Percentiles rank a stretch among this genome's conserved stretches.
Evolutionary conservation across 2,888 invertebrate species (phyloP).

Genomic region (Molorchus minor): DNA sequence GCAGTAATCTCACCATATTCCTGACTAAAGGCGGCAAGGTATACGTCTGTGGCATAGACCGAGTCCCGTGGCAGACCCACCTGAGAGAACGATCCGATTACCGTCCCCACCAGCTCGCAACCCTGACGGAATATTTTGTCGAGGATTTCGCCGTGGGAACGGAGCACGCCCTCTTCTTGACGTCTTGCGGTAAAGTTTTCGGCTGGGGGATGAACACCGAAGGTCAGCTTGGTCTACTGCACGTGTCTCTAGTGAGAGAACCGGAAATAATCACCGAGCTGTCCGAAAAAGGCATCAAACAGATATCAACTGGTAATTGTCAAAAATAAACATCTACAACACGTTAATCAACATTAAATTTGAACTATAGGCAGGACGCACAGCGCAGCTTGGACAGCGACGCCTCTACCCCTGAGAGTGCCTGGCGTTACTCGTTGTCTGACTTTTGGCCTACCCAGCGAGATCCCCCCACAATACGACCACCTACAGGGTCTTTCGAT

Average conservation of each 20-base stretch:
- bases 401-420: slow-evolving; percentile 63
- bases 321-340: no score
- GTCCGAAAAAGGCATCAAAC: slow-evolving; percentile 66
- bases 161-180: slow-evolving; percentile 69
- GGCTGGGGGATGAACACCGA: slow-evolving; percentile 73
- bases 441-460: slow-evolving; percentile 65
- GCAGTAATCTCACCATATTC: slow-evolving; percentile 72
- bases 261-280: slow-evolving; percentile 67
- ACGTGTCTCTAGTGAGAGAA: slow-evolving; percentile 66
- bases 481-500: slow-evolving; percentile 65
- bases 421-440: slow-evolving; percentile 65
- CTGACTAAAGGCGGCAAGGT: slow-evolving; percentile 69
- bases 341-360: no score
- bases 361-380: slow-evolving; percentile 71
- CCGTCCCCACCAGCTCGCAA: slow-evolving; percentile 65
- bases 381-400: slow-evolving; percentile 71
- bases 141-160: slow-evolving; percentile 70
- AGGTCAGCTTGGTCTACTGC: slow-evolving; percentile 69
- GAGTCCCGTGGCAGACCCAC: slow-evolving; percentile 68
- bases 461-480: slow-evolving; percentile 68
- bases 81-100: slow-evolving; percentile 63
- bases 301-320: slow-evolving; percentile 73
- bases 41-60: slow-evolving; percentile 70
- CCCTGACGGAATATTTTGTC: slow-evolving; percentile 64
- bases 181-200: slow-evolving; percentile 67